Evolutionary conservation across 2,797 vertebrate genomes (phyloP), one percentile per base, ranked within the genome.

Genomic region (Gobio occitaniae): DNA sequence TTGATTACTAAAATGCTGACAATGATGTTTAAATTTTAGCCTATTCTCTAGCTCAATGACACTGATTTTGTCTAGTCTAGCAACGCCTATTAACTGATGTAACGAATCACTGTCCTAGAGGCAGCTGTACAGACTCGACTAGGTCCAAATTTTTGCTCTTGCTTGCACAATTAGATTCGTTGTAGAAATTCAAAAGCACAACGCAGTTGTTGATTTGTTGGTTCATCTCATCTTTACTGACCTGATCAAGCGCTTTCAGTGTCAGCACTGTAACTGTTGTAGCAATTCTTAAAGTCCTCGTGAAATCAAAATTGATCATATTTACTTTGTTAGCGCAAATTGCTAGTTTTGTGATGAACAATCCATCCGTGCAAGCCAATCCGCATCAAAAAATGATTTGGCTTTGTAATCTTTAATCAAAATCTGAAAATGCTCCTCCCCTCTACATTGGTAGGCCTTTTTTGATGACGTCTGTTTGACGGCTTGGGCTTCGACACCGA

Each of bases 1-100:
- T 72, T 76, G 83, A 88, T 88, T 87, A 76, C 78, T 56, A 41
- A 32, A 89, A 69, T 38, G 80, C 86, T 86, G 85, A 89, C 87
- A 78, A 82, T 85, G 77, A 78, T 63, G 61, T 86, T 87, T 59
- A 81, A 84, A 78, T 79, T 86, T 65, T 21, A 48, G 47, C 47
- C 47, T 61, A 74, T 84, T 59, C 54, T 21, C 70, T 72, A 75
- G 84, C 82, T 82, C 48, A 61, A 54, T 44, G 82, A 82, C 44
- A 70, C 36, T 52, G 61, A 69, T 71, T 71, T 70, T 84, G 86
- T 78, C 79, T 82, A 56, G 80, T 56, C 74, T 54, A 66, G n/a
- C 63, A 56, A 84, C n/a, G 38, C 16, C n/a, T 47, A n/a, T 69
- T 59, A 59, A 36, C 63, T 56, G 61, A 56, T 38, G 81, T 68